Percentiles rank a stretch among this genome's conserved stretches.
Evolutionary conservation across 2,797 vertebrate species (phyloP).

Genomic region (Neopelma chrysocephalum): DNA sequence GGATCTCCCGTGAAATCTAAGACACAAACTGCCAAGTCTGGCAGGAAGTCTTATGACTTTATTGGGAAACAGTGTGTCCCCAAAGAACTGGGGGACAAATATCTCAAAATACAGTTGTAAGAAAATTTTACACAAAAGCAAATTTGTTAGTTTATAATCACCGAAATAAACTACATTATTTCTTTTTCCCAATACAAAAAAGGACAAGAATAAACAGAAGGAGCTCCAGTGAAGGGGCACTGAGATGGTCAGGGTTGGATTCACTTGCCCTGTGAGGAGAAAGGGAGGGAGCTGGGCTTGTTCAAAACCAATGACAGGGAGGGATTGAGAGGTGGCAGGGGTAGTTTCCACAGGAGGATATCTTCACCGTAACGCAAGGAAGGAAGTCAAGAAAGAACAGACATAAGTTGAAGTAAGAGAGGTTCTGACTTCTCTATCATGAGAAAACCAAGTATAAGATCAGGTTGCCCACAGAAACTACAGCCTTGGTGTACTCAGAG

Average conservation of each 20-base stretch:
- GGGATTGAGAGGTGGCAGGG: fast-evolving
- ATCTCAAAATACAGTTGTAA: neutral
- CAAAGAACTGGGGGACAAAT: neutral
- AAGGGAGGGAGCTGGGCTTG: neutral
- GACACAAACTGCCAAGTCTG: neutral
- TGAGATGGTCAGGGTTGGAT: neutral
- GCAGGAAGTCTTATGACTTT: neutral
- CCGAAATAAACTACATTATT: neutral
- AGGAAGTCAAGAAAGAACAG: neutral
- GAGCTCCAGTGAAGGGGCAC: neutral
- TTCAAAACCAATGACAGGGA: neutral
- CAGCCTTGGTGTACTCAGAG: neutral
- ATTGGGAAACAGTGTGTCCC: neutral
- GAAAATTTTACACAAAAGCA: neutral
- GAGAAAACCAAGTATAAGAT: neutral
- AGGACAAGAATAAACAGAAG: neutral
- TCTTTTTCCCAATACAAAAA: neutral
- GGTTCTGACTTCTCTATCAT: neutral
- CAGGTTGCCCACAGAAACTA: neutral
- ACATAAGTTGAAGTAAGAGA: neutral
- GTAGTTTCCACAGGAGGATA: neutral
- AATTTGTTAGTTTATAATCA: neutral
- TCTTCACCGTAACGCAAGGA: neutral
- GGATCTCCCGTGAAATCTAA: neutral
- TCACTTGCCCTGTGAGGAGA: neutral